phyloP scores from a whole-genome alignment of 53 echinoderm and acorn worm genomes.

The Glandiceps talaboti region DNA sequence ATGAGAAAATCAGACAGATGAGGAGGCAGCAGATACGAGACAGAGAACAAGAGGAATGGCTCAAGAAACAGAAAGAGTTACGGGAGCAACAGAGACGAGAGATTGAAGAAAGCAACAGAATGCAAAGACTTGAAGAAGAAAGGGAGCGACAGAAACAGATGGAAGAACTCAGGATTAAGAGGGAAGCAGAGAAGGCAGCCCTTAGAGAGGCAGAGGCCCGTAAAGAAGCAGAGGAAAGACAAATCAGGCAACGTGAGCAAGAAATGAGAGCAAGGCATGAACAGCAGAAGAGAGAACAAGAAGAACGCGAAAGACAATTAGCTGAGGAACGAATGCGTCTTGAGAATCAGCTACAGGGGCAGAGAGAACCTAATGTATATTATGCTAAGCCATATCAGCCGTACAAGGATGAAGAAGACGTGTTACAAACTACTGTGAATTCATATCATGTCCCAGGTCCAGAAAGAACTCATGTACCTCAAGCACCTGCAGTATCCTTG shows the following conservation, averaged over 20 bases:
- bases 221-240: constrained; percentile 23
- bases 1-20: constrained; percentile 13
- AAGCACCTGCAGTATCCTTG: constrained; percentile 5
- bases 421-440: constrained; percentile 39
- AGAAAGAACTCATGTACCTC: constrained; percentile 21
- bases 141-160: constrained; percentile 5
- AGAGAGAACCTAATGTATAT: constrained; percentile 9
- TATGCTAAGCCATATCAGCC: constrained; percentile 12
- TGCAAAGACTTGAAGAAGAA: neutral
- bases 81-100: neutral
- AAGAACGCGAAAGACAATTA: constrained; percentile 63
- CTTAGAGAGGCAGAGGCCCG: constrained; percentile 13
- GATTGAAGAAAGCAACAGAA: constrained; percentile 15
- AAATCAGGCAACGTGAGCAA: constrained; percentile 43
- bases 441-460: constrained; percentile 57
- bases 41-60: constrained; percentile 12
- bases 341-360: constrained; percentile 42
- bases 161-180: constrained; percentile 24
- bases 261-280: constrained; percentile 54
- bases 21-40: constrained; percentile 7
- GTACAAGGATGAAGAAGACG: constrained; percentile 5
- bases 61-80: constrained; percentile 13
- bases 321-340: constrained; percentile 64
- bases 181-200: constrained; percentile 14
- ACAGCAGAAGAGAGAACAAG: constrained; percentile 68